Percentiles rank a stretch among this genome's conserved stretches.
Evolutionary conservation across 2,113 vertebrate genomes (phyloP).

Genomic region (Tylochromis polylepis): DNA sequence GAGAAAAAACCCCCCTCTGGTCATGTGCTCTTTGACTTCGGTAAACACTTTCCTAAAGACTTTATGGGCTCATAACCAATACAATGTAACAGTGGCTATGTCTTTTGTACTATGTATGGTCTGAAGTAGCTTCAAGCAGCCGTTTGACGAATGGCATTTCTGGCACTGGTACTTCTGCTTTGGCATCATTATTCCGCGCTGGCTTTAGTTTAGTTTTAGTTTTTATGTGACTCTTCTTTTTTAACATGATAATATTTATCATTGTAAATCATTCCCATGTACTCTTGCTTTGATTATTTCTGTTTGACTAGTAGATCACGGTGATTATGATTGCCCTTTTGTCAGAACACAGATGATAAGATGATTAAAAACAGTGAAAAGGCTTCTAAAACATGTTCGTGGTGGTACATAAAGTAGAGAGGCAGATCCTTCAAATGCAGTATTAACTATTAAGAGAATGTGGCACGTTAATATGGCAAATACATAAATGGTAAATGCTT

Average conservation of each 20-base stretch:
- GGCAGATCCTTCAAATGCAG: background rate
- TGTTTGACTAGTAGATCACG: background rate
- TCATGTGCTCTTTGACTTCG: background rate
- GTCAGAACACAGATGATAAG: too few relatives aligned
- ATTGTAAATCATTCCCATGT: background rate
- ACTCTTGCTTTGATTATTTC: background rate
- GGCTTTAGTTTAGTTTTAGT: background rate
- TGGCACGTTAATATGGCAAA: background rate
- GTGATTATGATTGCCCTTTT: background rate
- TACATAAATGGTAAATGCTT: background rate
- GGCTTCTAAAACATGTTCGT: background rate
- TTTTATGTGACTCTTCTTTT: background rate
- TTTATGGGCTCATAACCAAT: background rate
- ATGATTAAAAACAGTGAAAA: background rate
- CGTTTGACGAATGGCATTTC: background rate
- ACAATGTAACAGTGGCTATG: background rate
- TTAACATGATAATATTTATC: background rate
- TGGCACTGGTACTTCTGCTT: background rate
- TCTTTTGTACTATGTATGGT: background rate
- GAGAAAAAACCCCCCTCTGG: background rate
- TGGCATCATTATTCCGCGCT: background rate
- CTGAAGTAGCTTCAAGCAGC: background rate
- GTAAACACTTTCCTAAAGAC: background rate
- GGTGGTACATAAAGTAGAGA: background rate
- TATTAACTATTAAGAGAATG: background rate